These are phyloP conservation scores for Notodonta dromedarius DNA, from an alignment of 2,888 invertebrate species.

Conservation along the genomic window DNA sequence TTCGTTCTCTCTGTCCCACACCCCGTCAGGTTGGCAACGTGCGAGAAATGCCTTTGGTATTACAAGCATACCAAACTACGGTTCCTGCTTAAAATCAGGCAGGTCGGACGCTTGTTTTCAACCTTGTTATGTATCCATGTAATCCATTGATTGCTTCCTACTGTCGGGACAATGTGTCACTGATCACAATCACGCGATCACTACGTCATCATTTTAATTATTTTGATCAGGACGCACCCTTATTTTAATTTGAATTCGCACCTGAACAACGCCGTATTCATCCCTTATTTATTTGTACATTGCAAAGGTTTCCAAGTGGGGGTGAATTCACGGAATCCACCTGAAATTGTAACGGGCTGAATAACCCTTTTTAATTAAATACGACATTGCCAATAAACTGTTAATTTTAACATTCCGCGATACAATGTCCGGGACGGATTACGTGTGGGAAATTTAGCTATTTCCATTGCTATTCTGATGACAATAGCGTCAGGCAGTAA, in stretches of 20 bases:
- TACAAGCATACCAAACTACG: too few relatives aligned
- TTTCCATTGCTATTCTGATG: slow-evolving; percentile 12
- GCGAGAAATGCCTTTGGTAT: too few relatives aligned
- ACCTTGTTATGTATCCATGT: too few relatives aligned
- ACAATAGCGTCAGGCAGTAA: too few relatives aligned
- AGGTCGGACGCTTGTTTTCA: too few relatives aligned
- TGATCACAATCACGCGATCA: too few relatives aligned
- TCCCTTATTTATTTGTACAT: slow-evolving; percentile 11
- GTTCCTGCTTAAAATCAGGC: too few relatives aligned
- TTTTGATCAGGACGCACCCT: background rate
- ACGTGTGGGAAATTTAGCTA: slow-evolving; percentile 21
- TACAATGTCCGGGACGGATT: slow-evolving; percentile 42
- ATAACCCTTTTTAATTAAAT: slow-evolving; percentile 60
- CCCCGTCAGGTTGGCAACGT: too few relatives aligned
- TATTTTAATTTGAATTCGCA: slow-evolving; percentile 4
- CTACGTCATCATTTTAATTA: too few relatives aligned
- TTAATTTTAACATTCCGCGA: slow-evolving; percentile 63
- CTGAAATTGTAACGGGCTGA: slow-evolving; percentile 33
- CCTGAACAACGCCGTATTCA: slow-evolving; percentile 5
- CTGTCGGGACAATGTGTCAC: too few relatives aligned
- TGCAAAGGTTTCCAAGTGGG: slow-evolving; percentile 12
- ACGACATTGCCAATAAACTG: slow-evolving; percentile 53
- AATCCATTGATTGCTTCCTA: too few relatives aligned
- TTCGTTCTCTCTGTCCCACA: too few relatives aligned
- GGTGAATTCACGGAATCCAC: slow-evolving; percentile 31